These are phyloP conservation scores for Rhysida immarginata DNA, from an alignment of 1,140 invertebrate species.

Conservation along the genomic window DNA sequence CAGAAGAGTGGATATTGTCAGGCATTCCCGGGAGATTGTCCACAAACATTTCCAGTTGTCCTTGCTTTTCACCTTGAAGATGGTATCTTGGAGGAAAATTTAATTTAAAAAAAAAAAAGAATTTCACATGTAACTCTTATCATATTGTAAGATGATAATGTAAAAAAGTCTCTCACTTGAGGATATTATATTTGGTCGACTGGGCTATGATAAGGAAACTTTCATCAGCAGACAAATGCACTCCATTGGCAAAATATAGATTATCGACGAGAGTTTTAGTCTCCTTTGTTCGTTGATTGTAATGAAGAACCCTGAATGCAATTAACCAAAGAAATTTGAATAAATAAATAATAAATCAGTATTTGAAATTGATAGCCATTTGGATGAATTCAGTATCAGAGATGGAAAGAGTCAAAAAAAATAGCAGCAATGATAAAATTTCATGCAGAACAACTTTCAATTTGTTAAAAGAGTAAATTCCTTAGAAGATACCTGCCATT, in stretches of 20 bases:
- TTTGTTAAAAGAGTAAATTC: no score
- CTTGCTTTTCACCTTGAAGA: constrained; percentile 53
- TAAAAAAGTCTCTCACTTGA: constrained; percentile 26
- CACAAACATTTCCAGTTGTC: constrained; percentile 53
- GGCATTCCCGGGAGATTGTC: constrained; percentile 60
- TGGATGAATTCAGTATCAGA: no score
- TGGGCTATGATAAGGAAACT: constrained; percentile 56
- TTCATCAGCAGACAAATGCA: constrained; percentile 57
- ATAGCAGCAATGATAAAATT: no score
- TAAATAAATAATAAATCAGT: no score
- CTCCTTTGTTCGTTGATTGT: background rate
- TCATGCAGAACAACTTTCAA: no score
- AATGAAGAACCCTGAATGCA: background rate
- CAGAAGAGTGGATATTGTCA: constrained; percentile 55
- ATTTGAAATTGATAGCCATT: no score
- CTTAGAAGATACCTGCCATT: no score
- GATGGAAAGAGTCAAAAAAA: no score
- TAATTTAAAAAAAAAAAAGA: background rate
- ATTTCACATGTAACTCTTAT: background rate
- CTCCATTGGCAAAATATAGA: no score
- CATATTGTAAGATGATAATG: background rate
- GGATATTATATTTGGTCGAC: constrained; percentile 33
- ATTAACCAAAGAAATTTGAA: no score
- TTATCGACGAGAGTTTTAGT: background rate
- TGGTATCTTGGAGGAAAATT: constrained; percentile 42